Evolutionary conservation across 2,888 invertebrate genomes (phyloP), one percentile per base, ranked within the genome.

Genomic region (Ellobium chinense): DNA sequence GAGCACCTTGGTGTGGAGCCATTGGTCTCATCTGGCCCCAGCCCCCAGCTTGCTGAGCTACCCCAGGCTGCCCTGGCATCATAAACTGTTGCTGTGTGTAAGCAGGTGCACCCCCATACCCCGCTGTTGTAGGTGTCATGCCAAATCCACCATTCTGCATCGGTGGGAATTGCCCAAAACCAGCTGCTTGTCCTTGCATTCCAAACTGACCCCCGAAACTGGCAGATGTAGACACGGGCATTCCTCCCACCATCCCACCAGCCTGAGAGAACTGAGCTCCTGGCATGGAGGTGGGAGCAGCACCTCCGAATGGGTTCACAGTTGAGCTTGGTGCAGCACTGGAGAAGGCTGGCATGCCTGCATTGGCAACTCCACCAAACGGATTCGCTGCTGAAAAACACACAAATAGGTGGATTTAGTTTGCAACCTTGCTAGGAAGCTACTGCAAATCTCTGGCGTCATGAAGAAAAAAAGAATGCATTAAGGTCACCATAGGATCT

Each of bases 91-190:
- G 82, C 83, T 81, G 81, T 2, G 70, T 7, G 54, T 31, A 76
- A 70, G 31, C 80, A 72, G 29, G 77, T 68, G 66, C 65, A 27
- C 60, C 73, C 54, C 58, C 68, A 62, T 46, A 63, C 7, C 46
- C 65, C 12, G 62, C 54, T 21, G 79, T 18, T 21, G 81, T 56
- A 31, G 80, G 46, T 0, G 70, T 27, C 72, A 81, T 79, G 36
- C 86, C 87, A 82, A 87, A 88, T 27, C 85, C 87, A n/a, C 89
- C 88, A 84, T 89, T 89, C 82, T 88, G 88, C 81, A 85, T 78
- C 14, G 83, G 58, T 14, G 79, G 69, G 79, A 74, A 69, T 56
- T 78, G 74, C 29, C 79, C 87, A 79, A 85, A 87, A 3, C 86
- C 87, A 39, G 81, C 85, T 9, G 79, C 74, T 14, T 79, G 79